phyloP scores from a whole-genome alignment of 2,888 invertebrate species.

The Shargacucullia verbasci region DNA sequence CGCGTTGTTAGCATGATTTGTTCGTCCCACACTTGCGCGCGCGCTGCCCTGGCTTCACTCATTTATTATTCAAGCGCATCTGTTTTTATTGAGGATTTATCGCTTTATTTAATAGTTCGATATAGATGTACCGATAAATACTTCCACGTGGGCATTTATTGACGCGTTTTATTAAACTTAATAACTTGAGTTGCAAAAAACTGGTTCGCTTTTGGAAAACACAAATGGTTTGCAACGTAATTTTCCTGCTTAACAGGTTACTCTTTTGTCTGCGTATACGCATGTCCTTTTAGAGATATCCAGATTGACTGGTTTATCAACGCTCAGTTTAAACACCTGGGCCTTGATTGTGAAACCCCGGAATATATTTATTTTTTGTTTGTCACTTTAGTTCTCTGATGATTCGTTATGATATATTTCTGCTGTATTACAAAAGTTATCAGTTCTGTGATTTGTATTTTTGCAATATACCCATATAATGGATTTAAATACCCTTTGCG shows the following conservation, averaged over 20 bases:
- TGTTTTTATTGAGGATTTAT: constrained; percentile 55
- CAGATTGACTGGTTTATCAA: constrained; percentile 54
- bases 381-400: not conserved
- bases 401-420: constrained; percentile 1
- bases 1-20: constrained; percentile 52
- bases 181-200: constrained; percentile 42
- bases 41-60: constrained; percentile 39
- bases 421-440: too few relatives aligned
- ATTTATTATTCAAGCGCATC: constrained; percentile 59
- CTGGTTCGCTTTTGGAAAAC: constrained; percentile 44
- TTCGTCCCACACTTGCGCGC: constrained; percentile 54
- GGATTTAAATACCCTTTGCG: too few relatives aligned
- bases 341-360: constrained; percentile 44
- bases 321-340: constrained; percentile 50
- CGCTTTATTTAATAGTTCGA: constrained; percentile 49
- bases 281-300: constrained; percentile 52
- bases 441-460: too few relatives aligned
- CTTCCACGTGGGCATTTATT: constrained; percentile 36
- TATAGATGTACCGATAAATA: constrained; percentile 41
- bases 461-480: too few relatives aligned
- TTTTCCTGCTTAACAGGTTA: constrained; percentile 50
- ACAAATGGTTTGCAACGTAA: constrained; percentile 50
- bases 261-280: constrained; percentile 50
- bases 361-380: constrained; percentile 32
- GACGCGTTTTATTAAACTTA: constrained; percentile 30